Evolutionary conservation across 1,140 invertebrate genomes (phyloP), one percentile per base, ranked within the genome.

Genomic region (Helicoverpa armigera): DNA sequence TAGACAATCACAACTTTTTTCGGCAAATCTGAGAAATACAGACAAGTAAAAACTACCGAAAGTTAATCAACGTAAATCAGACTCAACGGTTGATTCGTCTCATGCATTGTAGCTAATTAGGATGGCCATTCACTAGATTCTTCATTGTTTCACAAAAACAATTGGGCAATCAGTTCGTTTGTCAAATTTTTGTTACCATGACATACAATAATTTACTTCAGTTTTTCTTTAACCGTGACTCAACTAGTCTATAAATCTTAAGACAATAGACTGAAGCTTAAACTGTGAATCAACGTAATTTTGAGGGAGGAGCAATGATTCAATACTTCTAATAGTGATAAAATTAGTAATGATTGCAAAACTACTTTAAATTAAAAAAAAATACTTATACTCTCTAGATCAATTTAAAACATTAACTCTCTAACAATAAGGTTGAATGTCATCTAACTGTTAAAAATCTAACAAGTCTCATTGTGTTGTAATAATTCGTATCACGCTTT

Each of bases 281-380:
- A 12, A 35, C 69, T 23, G 63, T 75, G 74, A 76, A 63, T 76
- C 56, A 61, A n/a, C 43, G 23, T 13, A 13, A 65, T 48, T 51
- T 76, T 63, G 18, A 72, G 18, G 16, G 67, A 79, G 54, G 50
- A 72, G 16, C 16, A 43, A 54, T 50, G n/a, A 23, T 70, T 72
- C 16, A 60, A 70, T 61, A 53, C 18, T 63, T 56, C 31, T 14
- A 58, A 72, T 51, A 72, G 61, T 79, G 12, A n/a, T n/a, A 16
- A n/a, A 72, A 79, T 79, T 79, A 79, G 54, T 23, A 18, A 67
- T 54, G 50, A 31, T 72, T 58, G 61, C 65, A 79, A 60, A 53
- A 76, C 31, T 31, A 63, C 72, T 43, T 11, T 23, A 13, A 69
- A 18, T 18, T 23, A n/a, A 48, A 67, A 69, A 60, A 60, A 73